Percentiles rank a stretch among this genome's conserved stretches.
phyloP scores from a whole-genome alignment of 92 coral and sea anemone species.

The Micromussa lordhowensis region DNA sequence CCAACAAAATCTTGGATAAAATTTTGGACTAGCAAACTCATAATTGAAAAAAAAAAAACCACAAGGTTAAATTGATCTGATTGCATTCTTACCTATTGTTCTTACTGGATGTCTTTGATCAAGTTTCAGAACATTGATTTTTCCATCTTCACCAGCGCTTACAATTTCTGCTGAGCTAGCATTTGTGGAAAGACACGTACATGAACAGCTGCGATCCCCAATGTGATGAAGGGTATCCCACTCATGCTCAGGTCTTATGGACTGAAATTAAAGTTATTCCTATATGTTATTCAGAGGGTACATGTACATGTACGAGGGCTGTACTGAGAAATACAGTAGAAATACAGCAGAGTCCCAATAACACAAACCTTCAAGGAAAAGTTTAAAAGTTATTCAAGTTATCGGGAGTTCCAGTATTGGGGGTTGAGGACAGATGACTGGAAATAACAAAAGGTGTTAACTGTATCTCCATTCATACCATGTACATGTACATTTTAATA shows the following conservation, averaged over 20 bases:
- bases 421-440: too few species aligned
- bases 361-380: too few species aligned
- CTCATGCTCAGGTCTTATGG: slow-evolving; percentile 60
- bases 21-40: too few species aligned
- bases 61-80: background rate
- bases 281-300: background rate
- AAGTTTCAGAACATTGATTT: slow-evolving; percentile 73
- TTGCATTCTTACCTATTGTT: slow-evolving; percentile 79
- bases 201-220: slow-evolving; percentile 68
- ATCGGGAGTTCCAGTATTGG: too few species aligned
- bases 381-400: too few species aligned
- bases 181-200: slow-evolving; percentile 86
- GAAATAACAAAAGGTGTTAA: too few species aligned
- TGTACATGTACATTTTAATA: too few species aligned
- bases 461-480: too few species aligned
- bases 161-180: slow-evolving; percentile 78
- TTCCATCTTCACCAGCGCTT: slow-evolving; percentile 96
- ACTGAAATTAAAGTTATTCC: slow-evolving; percentile 38
- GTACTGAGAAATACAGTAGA: background rate
- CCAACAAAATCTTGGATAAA: background rate
- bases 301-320: background rate
- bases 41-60: too few species aligned
- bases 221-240: slow-evolving; percentile 83
- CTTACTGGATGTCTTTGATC: slow-evolving; percentile 87
- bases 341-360: too few species aligned